A percentile compares a stretch with the other conserved stretches of the same genome.
Evolutionary conservation across 1,140 invertebrate genomes (phyloP).

Genomic region (Paraescarpia echinospica): DNA sequence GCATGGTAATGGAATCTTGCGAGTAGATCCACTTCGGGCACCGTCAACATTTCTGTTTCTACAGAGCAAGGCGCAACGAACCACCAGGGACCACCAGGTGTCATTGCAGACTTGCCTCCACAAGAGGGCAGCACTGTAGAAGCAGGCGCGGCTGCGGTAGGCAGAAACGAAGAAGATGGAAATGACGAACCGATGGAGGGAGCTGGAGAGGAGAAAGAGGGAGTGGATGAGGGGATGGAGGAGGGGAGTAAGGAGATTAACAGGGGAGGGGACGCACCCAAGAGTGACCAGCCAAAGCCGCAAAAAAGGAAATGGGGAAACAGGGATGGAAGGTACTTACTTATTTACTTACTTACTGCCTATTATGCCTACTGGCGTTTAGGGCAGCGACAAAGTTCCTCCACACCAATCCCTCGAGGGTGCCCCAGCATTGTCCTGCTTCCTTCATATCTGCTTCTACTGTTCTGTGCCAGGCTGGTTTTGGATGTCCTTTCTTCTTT

Average conservation of each 20-base stretch:
- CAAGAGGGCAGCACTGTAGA: not conserved
- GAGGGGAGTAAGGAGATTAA: not conserved
- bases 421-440: too few relatives aligned
- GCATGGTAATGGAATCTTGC: too few relatives aligned
- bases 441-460: too few relatives aligned
- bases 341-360: too few relatives aligned
- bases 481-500: too few relatives aligned
- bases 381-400: too few relatives aligned
- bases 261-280: not conserved
- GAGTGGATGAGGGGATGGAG: not conserved
- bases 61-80: not conserved
- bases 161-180: slow-evolving; percentile 32
- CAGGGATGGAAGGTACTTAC: not conserved
- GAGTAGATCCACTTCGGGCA: too few relatives aligned
- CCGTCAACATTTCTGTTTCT: not conserved
- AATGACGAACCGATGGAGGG: slow-evolving; percentile 7
- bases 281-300: not conserved
- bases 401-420: too few relatives aligned
- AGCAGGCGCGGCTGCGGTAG: slow-evolving; percentile 43
- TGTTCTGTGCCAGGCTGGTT: too few relatives aligned
- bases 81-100: not conserved
- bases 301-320: not conserved
- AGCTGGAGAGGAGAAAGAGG: not conserved
- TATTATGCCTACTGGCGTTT: too few relatives aligned
- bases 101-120: not conserved